Conservation (phyloP, 2,888 invertebrate genomes). For the Poecilus cupreus region DNA sequence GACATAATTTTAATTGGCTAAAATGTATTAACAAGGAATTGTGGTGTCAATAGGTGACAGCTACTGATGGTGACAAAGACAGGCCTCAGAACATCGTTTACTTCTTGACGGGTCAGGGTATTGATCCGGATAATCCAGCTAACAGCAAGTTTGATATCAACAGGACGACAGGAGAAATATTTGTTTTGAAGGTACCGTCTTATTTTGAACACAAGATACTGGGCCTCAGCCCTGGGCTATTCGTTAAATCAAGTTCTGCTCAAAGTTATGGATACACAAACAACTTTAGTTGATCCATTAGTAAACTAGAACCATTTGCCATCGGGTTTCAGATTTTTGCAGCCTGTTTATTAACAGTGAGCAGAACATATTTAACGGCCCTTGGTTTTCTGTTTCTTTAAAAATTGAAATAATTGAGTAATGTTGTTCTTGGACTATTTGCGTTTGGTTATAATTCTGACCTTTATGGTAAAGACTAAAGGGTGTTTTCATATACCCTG, state of each 20-base stretch:
- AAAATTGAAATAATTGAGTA: too few species aligned
- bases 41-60: slow-evolving; percentile 84
- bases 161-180: slow-evolving; percentile 95
- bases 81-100: slow-evolving; percentile 96
- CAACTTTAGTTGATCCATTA: too few species aligned
- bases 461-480: too few species aligned
- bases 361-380: too few species aligned
- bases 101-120: slow-evolving; percentile 95
- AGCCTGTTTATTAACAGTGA: too few species aligned
- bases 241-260: background rate
- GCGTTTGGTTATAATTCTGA: too few species aligned
- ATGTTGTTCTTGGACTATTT: too few species aligned
- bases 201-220: background rate
- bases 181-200: slow-evolving; percentile 88
- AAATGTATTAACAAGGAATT: slow-evolving; percentile 3
- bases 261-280: background rate
- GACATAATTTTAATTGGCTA: background rate
- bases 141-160: slow-evolving; percentile 98
- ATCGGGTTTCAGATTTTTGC: too few species aligned
- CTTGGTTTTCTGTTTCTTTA: too few species aligned
- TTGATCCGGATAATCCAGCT: slow-evolving; percentile 94
- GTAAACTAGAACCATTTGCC: too few species aligned
- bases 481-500: background rate
- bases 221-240: slow-evolving; percentile 67
- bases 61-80: slow-evolving; percentile 96